Conservation (phyloP, 2,113 vertebrate genomes). For the Porphyrio hochstetteri region DNA sequence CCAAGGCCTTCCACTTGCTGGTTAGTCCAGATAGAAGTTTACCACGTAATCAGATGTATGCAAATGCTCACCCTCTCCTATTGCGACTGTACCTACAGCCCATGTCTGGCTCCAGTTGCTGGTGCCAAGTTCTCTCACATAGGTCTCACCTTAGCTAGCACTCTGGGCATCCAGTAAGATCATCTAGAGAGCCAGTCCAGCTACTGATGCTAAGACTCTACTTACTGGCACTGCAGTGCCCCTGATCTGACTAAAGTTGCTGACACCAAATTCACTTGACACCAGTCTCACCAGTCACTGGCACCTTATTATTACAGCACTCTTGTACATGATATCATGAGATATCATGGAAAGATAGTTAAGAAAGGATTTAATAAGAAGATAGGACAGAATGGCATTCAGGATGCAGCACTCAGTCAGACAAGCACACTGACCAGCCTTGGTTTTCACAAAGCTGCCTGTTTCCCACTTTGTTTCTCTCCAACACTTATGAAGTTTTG, state of each 20-base stretch:
- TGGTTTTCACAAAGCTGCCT: neutral
- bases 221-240: neutral
- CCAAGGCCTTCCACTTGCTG: neutral
- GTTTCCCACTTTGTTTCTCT: neutral
- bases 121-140: neutral
- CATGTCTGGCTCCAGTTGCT: neutral
- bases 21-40: neutral
- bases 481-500: neutral
- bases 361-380: neutral
- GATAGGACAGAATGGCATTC: neutral
- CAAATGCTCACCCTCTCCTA: neutral
- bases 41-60: neutral
- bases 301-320: neutral
- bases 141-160: neutral
- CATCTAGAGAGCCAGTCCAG: neutral
- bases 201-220: neutral
- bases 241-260: neutral
- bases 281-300: neutral
- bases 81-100: neutral
- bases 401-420: neutral
- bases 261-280: neutral
- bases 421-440: neutral
- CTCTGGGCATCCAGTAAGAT: fast-evolving
- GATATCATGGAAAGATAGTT: neutral
- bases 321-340: neutral